Conservation (phyloP, 2,797 vertebrate species). For the Brachymystax lenok region DNA sequence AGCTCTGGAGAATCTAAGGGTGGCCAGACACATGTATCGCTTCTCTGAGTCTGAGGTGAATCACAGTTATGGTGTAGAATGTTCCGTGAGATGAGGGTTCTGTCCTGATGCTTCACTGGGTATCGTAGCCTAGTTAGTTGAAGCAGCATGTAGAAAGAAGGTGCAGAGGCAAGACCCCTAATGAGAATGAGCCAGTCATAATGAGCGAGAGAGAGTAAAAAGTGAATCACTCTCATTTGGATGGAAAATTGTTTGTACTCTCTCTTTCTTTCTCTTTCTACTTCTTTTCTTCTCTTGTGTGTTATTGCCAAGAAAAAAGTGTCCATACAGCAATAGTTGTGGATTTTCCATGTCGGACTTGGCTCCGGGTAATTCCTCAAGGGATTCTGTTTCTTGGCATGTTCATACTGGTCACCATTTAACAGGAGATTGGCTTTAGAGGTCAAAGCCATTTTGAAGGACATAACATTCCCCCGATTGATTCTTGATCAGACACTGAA, state of each 20-base stretch:
- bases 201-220: conserved; percentile 48
- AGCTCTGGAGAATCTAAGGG: conserved; percentile 29
- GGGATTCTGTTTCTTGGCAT: conserved; percentile 68
- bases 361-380: conserved; percentile 57
- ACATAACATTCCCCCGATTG: conserved; percentile 64
- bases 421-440: conserved; percentile 61
- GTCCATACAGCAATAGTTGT: conserved; percentile 60
- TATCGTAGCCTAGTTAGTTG: conserved; percentile 50
- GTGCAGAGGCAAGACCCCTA: conserved; percentile 57
- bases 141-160: conserved; percentile 36
- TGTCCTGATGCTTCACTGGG: conserved; percentile 35
- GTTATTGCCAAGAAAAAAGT: conserved; percentile 65
- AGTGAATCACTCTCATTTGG: conserved; percentile 37
- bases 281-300: conserved; percentile 33
- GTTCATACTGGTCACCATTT: conserved; percentile 70
- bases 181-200: conserved; percentile 52
- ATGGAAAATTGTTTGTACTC: conserved; percentile 19
- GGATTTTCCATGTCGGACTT: conserved; percentile 64
- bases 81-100: conserved; percentile 43
- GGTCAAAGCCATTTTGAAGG: conserved; percentile 76
- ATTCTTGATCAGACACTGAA: conserved; percentile 67
- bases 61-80: conserved; percentile 46
- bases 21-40: conserved; percentile 37
- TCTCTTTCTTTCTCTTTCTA: conserved; percentile 39
- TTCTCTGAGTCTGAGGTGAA: conserved; percentile 44